phyloP scores from a whole-genome alignment of 2,888 invertebrate genomes.

The Calliopum simillimum region DNA sequence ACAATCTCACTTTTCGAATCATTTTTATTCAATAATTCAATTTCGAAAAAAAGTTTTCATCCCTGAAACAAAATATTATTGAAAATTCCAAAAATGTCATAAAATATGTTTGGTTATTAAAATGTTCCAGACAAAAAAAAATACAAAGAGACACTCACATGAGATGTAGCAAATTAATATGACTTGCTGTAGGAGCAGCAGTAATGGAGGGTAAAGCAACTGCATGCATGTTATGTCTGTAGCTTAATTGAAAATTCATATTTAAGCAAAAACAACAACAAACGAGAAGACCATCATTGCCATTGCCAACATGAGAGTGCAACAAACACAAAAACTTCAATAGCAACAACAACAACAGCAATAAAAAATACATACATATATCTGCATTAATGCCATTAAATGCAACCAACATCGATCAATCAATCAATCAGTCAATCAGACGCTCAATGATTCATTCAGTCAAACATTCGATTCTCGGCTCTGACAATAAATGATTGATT shows the following conservation, averaged over 20 bases:
- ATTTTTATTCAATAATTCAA: no score
- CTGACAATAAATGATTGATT: slow-evolving; percentile 45
- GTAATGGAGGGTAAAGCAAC: slow-evolving; percentile 23
- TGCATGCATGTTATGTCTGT: slow-evolving; percentile 33
- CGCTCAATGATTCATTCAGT: slow-evolving; percentile 10
- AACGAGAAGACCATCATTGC: slow-evolving; percentile 4
- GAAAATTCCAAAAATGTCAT: not conserved
- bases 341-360: slow-evolving; percentile 16
- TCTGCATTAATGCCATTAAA: not conserved
- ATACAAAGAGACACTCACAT: not conserved
- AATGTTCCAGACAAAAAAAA: not conserved
- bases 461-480: not conserved
- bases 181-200: no score
- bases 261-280: slow-evolving; percentile 34
- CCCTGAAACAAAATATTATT: no score
- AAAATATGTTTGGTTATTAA: not conserved
- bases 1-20: no score
- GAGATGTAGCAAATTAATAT: slow-evolving; percentile 20
- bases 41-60: no score
- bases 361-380: slow-evolving; percentile 10
- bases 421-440: slow-evolving; percentile 41
- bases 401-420: slow-evolving; percentile 25
- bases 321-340: slow-evolving; percentile 16
- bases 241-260: slow-evolving; percentile 45
- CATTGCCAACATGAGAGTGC: slow-evolving; percentile 9